Evolutionary conservation across 2,113 vertebrate species (phyloP), one percentile per base, ranked within the genome.

Genomic region (Chamaea fasciata): DNA sequence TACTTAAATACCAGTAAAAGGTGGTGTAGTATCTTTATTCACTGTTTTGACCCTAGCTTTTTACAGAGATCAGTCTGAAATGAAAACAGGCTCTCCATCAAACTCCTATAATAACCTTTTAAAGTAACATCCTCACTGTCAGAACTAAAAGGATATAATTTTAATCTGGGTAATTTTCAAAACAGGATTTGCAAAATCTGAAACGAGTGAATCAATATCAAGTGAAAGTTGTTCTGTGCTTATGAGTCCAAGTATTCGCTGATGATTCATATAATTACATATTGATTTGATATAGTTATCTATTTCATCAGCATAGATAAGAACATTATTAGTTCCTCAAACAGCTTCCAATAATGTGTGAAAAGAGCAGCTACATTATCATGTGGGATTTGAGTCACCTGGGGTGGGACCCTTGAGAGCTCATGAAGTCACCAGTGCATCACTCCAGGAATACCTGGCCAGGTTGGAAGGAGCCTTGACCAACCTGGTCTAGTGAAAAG

Each of bases 391-490:
- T 3, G 1, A 87, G 33, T 37, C 15, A 13, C n/a, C 5, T 30
- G 47, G 15, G 23, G 18, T 47, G 28, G 15, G 21, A 84, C 14
- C 20, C 39, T 75, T 77, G 52, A 3, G 31, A 41, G 76, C 10
- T 69, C 52, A 16, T 53, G n/a, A 41, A 91, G n/a, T 24, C 60
- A 50, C 33, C 12, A 39, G 9, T 42, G 13, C 28, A 59, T 22
- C 0, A 0, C 19, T 55, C 33, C n/a, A 67, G 42, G 23, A 81
- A 41, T 17, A 41, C 5, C 26, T 35, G 55, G 15, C 11, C 15
- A 23, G 30, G 8, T 2, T 76, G n/a, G 41, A 76, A 55, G 21
- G 47, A n/a, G 17, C 21, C 69, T 62, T 47, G 47, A 62, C 10
- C 41, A 62, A 14, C 8, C 10, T 16, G 15, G 7, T 31, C 41